phyloP scores from a whole-genome alignment of 2,797 vertebrate species.

The Acrossocheilus wenchowensis region DNA sequence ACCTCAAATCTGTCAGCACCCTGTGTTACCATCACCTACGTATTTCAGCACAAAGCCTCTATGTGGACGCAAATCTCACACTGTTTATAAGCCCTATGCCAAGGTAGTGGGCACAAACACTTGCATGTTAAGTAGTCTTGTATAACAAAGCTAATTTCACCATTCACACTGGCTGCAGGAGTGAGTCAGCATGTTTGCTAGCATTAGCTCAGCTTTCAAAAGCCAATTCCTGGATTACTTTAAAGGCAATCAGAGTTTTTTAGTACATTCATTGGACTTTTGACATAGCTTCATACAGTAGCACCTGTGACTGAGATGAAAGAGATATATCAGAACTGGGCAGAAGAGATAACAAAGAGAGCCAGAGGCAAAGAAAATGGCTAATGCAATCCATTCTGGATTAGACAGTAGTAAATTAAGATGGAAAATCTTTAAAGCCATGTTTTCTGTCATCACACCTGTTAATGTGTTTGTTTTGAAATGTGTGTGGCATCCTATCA shows the following conservation, averaged over 20 bases:
- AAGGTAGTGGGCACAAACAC: slow-evolving; percentile 26
- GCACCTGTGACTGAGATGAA: background rate
- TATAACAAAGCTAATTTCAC: slow-evolving; percentile 34
- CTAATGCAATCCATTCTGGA: background rate
- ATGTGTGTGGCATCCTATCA: slow-evolving; percentile 18
- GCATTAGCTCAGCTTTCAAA: slow-evolving; percentile 7
- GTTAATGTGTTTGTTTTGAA: slow-evolving; percentile 44
- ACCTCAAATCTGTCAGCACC: slow-evolving; percentile 36
- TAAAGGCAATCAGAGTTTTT: background rate
- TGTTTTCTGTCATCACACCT: slow-evolving; percentile 5
- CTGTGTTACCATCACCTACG: background rate
- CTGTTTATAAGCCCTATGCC: background rate
- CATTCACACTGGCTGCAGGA: background rate
- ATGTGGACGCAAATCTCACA: slow-evolving; percentile 2
- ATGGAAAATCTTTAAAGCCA: background rate
- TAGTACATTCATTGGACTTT: background rate
- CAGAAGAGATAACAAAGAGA: slow-evolving; percentile 7
- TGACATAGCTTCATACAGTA: background rate
- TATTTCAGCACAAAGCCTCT: slow-evolving; percentile 15
- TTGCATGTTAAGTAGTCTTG: slow-evolving; percentile 34
- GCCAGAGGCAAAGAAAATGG: background rate
- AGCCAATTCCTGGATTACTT: background rate
- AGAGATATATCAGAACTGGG: background rate
- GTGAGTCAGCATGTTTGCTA: slow-evolving; percentile 22
- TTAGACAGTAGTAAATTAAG: background rate